These are phyloP conservation scores for Dryadula phaetusa DNA, from an alignment of 2,888 invertebrate genomes.

Conservation along the genomic window DNA sequence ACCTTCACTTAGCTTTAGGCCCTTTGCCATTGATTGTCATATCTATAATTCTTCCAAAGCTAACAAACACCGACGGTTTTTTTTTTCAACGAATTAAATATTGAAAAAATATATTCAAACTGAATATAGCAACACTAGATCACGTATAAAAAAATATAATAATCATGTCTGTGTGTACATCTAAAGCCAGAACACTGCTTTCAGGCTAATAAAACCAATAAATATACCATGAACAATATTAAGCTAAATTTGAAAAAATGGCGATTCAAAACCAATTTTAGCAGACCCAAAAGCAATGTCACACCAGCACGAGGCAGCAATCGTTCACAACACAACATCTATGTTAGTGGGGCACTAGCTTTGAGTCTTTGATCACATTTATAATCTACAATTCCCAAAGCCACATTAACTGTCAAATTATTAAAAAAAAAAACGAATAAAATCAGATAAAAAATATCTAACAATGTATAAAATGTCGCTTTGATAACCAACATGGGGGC, in stretches of 20 bases:
- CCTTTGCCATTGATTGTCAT: slow-evolving; percentile 3
- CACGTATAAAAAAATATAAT: not conserved
- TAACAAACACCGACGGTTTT: not conserved
- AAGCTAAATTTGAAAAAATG: slow-evolving; percentile 33
- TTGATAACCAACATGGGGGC: not conserved
- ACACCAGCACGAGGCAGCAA: slow-evolving; percentile 53
- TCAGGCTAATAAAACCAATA: slow-evolving; percentile 37
- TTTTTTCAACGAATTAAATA: not conserved
- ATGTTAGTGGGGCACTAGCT: slow-evolving; percentile 54
- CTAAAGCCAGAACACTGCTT: slow-evolving; percentile 41
- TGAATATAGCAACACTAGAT: not conserved
- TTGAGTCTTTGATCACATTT: slow-evolving; percentile 20
- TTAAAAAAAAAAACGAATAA: not conserved
- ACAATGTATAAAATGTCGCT: slow-evolving; percentile 3
- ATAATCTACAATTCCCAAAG: slow-evolving; percentile 21
- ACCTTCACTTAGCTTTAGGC: slow-evolving; percentile 15
- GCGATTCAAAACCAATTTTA: slow-evolving; percentile 40
- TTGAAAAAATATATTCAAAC: not conserved
- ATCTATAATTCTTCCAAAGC: not conserved
- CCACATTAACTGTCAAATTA: slow-evolving; percentile 10
- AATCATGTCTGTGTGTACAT: slow-evolving; percentile 33
- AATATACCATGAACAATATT: slow-evolving; percentile 26
- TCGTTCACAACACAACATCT: slow-evolving; percentile 52
- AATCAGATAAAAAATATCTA: not conserved
- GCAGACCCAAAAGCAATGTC: slow-evolving; percentile 55